phyloP scores from a whole-genome alignment of 2,888 invertebrate genomes.

The Oxyteleia sp. region DNA sequence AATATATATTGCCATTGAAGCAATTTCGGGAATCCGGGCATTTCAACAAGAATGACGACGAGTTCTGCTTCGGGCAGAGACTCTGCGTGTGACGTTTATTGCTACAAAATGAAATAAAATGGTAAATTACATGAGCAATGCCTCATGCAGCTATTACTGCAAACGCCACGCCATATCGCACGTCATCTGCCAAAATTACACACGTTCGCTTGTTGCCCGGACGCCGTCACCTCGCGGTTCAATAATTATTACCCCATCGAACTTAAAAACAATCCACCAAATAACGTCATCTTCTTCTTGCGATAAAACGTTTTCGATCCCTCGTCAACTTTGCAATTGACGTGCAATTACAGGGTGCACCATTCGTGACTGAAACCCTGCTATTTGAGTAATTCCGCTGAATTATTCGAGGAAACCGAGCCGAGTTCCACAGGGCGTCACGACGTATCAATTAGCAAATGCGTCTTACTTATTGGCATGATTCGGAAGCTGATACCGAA shows the following conservation, averaged over 20 bases:
- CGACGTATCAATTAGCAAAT: conserved; percentile 54
- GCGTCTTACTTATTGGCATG: conserved; percentile 51
- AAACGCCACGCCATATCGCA: conserved; percentile 23
- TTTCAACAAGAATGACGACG: conserved; percentile 57
- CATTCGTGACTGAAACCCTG: background rate
- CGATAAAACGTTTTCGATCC: no score
- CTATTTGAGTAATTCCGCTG: conserved; percentile 29
- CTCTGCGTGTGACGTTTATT: conserved; percentile 67
- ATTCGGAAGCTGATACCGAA: conserved; percentile 44
- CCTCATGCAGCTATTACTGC: conserved; percentile 54
- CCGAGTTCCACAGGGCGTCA: conserved; percentile 11
- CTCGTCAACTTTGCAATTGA: conserved; percentile 8
- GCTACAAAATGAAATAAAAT: conserved; percentile 65
- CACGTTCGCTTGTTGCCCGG: conserved; percentile 14
- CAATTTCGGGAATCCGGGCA: conserved; percentile 30
- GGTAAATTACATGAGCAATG: conserved; percentile 64
- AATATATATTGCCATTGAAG: conserved; percentile 55
- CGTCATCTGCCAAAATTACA: conserved; percentile 29
- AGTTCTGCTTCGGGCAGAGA: conserved; percentile 48
- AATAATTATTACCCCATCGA: conserved; percentile 14
- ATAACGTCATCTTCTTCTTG: no score
- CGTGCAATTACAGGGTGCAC: background rate
- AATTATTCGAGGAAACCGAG: conserved; percentile 20
- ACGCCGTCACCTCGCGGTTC: background rate
- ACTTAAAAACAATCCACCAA: no score